Percentiles rank a stretch among this genome's conserved stretches.
Conservation (phyloP, 1,140 invertebrate species). For the Drosophila serrata region DNA sequence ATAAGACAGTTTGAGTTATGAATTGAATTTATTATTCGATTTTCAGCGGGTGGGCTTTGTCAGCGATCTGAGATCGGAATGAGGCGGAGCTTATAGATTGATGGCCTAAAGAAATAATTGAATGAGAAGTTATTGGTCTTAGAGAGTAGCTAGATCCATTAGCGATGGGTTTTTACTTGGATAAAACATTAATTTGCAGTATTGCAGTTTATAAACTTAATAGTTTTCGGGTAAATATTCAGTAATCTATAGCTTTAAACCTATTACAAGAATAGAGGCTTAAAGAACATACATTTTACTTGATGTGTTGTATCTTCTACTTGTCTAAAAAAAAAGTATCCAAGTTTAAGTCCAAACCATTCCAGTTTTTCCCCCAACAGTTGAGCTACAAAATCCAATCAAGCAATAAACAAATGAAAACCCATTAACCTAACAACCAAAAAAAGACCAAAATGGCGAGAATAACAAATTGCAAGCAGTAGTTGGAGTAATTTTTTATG, state of each 20-base stretch:
- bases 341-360: background rate
- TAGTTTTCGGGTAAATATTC: background rate
- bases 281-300: background rate
- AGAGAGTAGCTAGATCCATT: slow-evolving; percentile 14
- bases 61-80: slow-evolving; percentile 12
- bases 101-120: slow-evolving; percentile 40
- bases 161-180: background rate
- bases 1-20: slow-evolving; percentile 63
- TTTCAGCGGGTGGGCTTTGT: slow-evolving; percentile 36
- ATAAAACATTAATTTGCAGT: background rate
- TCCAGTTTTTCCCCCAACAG: background rate
- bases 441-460: slow-evolving; percentile 28
- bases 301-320: too few species aligned
- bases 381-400: slow-evolving; percentile 38
- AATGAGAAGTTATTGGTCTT: slow-evolving; percentile 12
- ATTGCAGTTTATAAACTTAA: background rate
- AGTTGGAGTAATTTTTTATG: slow-evolving; percentile 43
- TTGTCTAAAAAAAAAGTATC: too few species aligned
- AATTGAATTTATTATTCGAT: slow-evolving; percentile 60
- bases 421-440: slow-evolving; percentile 32
- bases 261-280: background rate
- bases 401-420: slow-evolving; percentile 44
- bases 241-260: background rate
- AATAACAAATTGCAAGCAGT: slow-evolving; percentile 48
- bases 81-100: slow-evolving; percentile 34